Evolutionary conservation across 2,797 vertebrate genomes (phyloP).

Genomic region (Somateria mollissima): DNA sequence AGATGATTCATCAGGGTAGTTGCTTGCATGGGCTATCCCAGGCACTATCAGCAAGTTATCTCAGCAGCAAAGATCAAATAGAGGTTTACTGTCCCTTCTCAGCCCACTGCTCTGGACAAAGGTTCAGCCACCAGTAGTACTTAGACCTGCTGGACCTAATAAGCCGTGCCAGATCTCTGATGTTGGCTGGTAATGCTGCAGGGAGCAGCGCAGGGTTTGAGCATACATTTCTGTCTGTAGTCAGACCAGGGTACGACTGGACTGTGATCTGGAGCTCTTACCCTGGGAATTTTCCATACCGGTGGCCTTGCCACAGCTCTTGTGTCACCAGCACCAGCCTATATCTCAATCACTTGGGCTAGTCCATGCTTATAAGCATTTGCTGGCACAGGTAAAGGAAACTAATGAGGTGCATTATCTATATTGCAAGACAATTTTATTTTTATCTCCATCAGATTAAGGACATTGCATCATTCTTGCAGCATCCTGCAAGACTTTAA

Average conservation of each 20-base stretch:
- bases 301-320: not conserved
- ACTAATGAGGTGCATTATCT: not conserved
- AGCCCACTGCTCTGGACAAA: not conserved
- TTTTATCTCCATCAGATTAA: not conserved
- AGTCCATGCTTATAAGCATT: fast-evolving
- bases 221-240: not conserved
- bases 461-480: not conserved
- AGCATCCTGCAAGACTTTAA: not conserved
- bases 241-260: not conserved
- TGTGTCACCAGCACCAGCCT: not conserved
- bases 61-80: not conserved
- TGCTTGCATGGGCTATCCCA: not conserved
- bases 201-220: not conserved
- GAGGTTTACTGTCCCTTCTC: not conserved
- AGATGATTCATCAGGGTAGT: not conserved
- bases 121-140: not conserved
- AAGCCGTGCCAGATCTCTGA: not conserved
- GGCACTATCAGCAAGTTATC: not conserved
- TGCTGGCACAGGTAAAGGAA: not conserved
- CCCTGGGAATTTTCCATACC: not conserved
- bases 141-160: not conserved
- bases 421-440: not conserved
- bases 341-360: not conserved
- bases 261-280: not conserved
- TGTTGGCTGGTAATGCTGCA: not conserved